Percentiles rank a stretch among this genome's conserved stretches.
These are phyloP conservation scores for Apodemus speciosus DNA, from an alignment of 2,113 vertebrate species.

Conservation along the genomic window DNA sequence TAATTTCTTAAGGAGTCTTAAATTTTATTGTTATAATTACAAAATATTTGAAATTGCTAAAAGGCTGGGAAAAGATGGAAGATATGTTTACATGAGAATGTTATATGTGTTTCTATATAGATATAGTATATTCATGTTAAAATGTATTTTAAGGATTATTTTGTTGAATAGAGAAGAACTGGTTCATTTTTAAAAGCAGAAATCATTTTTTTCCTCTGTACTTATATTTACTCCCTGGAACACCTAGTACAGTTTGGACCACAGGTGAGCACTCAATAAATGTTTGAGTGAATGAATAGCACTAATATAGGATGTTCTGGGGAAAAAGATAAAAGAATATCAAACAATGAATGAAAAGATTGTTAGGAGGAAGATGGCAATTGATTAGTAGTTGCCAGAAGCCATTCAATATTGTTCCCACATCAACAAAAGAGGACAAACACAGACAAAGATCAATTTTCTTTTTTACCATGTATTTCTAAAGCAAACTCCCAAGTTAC, in stretches of 20 bases:
- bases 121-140: background rate
- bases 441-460: slow-evolving; percentile 76
- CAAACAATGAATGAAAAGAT: slow-evolving; percentile 71
- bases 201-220: background rate
- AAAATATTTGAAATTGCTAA: background rate
- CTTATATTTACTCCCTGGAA: slow-evolving; percentile 38
- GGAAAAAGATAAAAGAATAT: slow-evolving; percentile 67
- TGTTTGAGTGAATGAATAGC: slow-evolving; percentile 57
- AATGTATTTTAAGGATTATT: background rate
- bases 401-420: slow-evolving; percentile 60
- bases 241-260: slow-evolving; percentile 4
- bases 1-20: background rate
- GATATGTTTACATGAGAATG: background rate
- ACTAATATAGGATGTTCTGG: slow-evolving; percentile 49
- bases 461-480: slow-evolving; percentile 53
- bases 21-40: background rate
- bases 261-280: slow-evolving; percentile 69
- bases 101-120: background rate
- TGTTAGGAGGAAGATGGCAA: slow-evolving; percentile 67
- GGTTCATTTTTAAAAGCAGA: slow-evolving; percentile 3
- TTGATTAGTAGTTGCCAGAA: slow-evolving; percentile 74
- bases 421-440: slow-evolving; percentile 68
- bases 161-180: background rate
- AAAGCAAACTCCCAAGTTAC: slow-evolving; percentile 55
- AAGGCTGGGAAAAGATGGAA: background rate